A percentile compares a stretch with the other conserved stretches of the same genome.
These are phyloP conservation scores for Glyptemys insculpta DNA, from an alignment of 2,797 vertebrate genomes.

Conservation along the genomic window DNA sequence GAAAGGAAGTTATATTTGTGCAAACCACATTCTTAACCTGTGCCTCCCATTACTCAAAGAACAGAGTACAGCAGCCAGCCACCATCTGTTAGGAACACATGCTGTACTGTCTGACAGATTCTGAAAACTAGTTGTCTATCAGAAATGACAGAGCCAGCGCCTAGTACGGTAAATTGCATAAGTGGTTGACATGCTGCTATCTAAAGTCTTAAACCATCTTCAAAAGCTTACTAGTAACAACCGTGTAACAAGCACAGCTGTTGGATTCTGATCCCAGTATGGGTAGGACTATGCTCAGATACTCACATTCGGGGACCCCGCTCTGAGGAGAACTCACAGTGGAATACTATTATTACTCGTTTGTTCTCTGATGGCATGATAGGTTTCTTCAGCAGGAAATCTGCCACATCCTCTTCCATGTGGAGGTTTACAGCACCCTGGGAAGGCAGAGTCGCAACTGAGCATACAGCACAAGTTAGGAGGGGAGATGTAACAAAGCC, in stretches of 20 bases:
- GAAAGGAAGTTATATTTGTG: accelerated
- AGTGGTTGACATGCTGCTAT: accelerated
- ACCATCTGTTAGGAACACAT: not conserved
- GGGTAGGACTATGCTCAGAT: accelerated
- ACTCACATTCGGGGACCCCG: slow-evolving; percentile 93
- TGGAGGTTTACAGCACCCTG: slow-evolving; percentile 95
- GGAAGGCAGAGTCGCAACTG: accelerated
- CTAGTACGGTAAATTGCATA: accelerated
- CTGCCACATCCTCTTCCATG: slow-evolving; percentile 93
- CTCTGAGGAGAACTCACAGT: slow-evolving; percentile 98
- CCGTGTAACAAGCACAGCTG: accelerated
- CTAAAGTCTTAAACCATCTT: accelerated
- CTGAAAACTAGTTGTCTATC: accelerated
- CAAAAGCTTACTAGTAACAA: accelerated
- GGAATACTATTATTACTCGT: slow-evolving; percentile 92
- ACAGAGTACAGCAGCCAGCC: not conserved
- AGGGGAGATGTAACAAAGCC: accelerated
- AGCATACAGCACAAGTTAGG: accelerated
- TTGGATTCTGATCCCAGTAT: accelerated
- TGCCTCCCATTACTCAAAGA: accelerated
- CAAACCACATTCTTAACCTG: accelerated
- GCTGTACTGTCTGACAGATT: accelerated
- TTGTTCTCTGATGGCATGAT: slow-evolving; percentile 84
- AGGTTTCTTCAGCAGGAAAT: slow-evolving; percentile 87
- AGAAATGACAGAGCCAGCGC: accelerated